Base-by-base conservation (phyloP, 2,888 invertebrate species). In the Eristalinus aeneus region DNA sequence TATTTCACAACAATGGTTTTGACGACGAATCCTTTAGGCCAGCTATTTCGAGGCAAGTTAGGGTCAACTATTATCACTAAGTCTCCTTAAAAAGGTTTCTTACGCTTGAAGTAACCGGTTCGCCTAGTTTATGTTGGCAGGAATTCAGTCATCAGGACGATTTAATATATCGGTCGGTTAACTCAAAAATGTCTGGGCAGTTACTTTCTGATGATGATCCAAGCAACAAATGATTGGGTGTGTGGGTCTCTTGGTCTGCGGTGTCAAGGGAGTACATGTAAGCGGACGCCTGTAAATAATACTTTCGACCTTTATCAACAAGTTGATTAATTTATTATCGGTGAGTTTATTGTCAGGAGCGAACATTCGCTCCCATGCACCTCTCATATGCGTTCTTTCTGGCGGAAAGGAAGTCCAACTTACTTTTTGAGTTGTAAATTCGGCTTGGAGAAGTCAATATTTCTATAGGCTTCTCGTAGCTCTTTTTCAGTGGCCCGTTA, bases 171-270 rank as follows among this genome's bases (percentile, higher is more conserved):
- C 73, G 22, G 39, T 89, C 88, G 0, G 34, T n/a, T 10, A 63
- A 36, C 5, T 84, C 77, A 12, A 88, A 89, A 8, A 77, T 74
- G 11, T 88, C 90, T 32, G 84, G 86, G 9, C 78, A 71, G 31
- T 75, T 67, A 8, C 61, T 65, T 16, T 73, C 85, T 0, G 85
- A 83, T 1, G 89, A 89, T 4, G 76, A 64, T 0, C 88, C 89
- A 11, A 89, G 75, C 58, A 90, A 71, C 60, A 90, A 89, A 83
- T 90, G 90, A 36, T 91, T 90, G 1, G 90, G 90, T 0, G 90
- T 90, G 8, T 90, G 71, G 0, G 89, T 88, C 65, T 90, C 89
- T n/a, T 88, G 80, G 11, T 90, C 89, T 1, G 80, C 67, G 0
- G 85, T 65, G 12, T 84, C 88, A n/a, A 88, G 10, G 16, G 87